Base-by-base conservation (phyloP, 2,113 vertebrate species). In the Sorex fumeus region DNA sequence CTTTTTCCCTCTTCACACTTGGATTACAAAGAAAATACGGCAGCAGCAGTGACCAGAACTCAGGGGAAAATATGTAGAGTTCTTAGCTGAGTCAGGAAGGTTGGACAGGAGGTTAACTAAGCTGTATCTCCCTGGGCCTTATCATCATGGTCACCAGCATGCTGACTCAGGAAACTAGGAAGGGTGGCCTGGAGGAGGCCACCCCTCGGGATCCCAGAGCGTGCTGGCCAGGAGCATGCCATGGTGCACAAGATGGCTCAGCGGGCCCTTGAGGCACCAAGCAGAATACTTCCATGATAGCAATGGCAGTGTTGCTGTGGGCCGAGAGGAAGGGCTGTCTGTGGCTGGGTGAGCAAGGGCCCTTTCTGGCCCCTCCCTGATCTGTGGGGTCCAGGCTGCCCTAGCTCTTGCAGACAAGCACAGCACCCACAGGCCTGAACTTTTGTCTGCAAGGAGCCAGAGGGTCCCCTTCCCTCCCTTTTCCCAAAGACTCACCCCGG, bases 21-120 rank as follows among this genome's bases (percentile, higher is more conserved):
- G 95, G 95, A 97, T 98, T 97, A 97, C 97, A 98, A 98, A 98
- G 98, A 96, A 98, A 97, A 89, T 93, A 96, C 97, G 96, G 96
- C 78, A 85, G 18, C 19, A 32, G 45, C 57, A 21, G 21, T 60
- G 57, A n/a, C 11, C 30, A 69, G 64, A 66, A 66, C 30, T 30
- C 82, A 90, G 96, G 95, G 90, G 97, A 97, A 97, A 95, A 88
- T 92, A 97, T 96, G 94, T 97, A 95, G 97, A 98, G 98, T 95
- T 97, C 98, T 97, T 97, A 98, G 97, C 97, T 27, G 27, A 4
- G n/a, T 64, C 23, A 94, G 96, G 97, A 97, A 96, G 97, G 96
- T 97, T 97, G 87, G 88, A 95, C 95, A 95, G 94, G 97, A 97
- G 97, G 96, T 93, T 94, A 96, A 96, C 96, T 96, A 60, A 96